Conservation (phyloP, 2,888 invertebrate genomes). For the Hofmannophila pseudospretella region DNA sequence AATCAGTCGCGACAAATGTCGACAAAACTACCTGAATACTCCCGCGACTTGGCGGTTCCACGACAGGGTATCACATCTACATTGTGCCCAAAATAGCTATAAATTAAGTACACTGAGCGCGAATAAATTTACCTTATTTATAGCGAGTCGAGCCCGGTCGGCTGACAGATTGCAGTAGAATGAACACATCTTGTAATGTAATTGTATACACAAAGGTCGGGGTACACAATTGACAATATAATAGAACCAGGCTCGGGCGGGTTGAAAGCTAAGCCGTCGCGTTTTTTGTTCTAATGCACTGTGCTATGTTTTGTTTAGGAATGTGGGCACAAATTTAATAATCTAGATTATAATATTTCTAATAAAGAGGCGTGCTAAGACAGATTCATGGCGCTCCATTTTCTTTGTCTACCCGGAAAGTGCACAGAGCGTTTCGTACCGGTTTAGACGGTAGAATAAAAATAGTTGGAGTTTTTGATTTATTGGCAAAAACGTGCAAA, state of each 20-base stretch:
- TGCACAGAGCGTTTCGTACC: too few species aligned
- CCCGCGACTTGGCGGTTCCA: conserved; percentile 9
- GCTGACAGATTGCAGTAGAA: conserved; percentile 64
- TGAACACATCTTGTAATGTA: conserved; percentile 74
- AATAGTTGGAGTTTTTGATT: too few species aligned
- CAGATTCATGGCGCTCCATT: too few species aligned
- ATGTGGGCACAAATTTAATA: too few species aligned
- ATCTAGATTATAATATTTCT: too few species aligned
- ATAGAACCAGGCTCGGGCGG: conserved; percentile 35
- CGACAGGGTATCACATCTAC: conserved; percentile 38
- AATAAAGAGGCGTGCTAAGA: too few species aligned
- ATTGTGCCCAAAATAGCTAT: conserved; percentile 63
- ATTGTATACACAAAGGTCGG: conserved; percentile 51
- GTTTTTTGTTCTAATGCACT: conserved; percentile 14
- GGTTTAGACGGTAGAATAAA: too few species aligned
- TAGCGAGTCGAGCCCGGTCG: conserved; percentile 33
- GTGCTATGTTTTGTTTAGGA: neutral
- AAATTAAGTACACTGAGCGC: conserved; percentile 52
- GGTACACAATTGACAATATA: conserved; percentile 68
- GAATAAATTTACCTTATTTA: conserved; percentile 67
- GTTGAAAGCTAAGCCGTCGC: conserved; percentile 15
- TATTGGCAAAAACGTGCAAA: too few species aligned
- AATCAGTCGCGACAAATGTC: too few species aligned
- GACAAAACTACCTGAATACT: conserved; percentile 16
- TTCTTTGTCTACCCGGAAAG: too few species aligned